Conservation (phyloP, 2,113 vertebrate species). For the Ursus arctos region DNA sequence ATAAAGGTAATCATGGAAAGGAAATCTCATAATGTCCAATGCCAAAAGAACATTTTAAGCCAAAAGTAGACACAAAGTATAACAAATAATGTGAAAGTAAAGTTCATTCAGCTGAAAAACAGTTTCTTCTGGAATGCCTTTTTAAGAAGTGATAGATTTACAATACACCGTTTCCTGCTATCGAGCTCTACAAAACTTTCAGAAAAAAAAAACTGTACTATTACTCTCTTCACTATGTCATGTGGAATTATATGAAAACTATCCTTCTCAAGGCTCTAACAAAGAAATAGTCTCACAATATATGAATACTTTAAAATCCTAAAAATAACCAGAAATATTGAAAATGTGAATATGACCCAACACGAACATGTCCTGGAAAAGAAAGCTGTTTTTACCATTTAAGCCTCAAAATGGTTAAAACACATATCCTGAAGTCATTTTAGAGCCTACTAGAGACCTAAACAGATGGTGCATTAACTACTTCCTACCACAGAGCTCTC, state of each 20-base stretch:
- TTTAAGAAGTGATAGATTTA: constrained; percentile 44
- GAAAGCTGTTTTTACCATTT: constrained; percentile 26
- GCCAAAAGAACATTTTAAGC: neutral
- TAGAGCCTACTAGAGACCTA: constrained; percentile 1
- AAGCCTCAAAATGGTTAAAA: constrained; percentile 44
- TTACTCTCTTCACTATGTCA: constrained; percentile 20
- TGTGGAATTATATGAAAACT: constrained; percentile 35
- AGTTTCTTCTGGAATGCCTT: constrained; percentile 29
- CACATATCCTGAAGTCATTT: constrained; percentile 4
- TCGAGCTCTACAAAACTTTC: neutral
- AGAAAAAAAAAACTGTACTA: neutral
- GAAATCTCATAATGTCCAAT: neutral
- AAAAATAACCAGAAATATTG: constrained; percentile 57
- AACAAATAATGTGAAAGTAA: constrained; percentile 37
- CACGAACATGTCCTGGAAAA: neutral
- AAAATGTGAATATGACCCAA: neutral
- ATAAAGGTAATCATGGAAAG: constrained; percentile 25
- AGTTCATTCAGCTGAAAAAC: constrained; percentile 31
- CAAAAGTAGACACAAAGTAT: neutral
- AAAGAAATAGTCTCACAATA: constrained; percentile 39
- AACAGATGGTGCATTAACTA: constrained; percentile 23
- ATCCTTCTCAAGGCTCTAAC: neutral
- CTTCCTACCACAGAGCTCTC: neutral
- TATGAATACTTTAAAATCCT: constrained; percentile 6
- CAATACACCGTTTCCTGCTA: constrained; percentile 40